These are phyloP conservation scores for Andricus grossulariae DNA, from an alignment of 1,140 invertebrate genomes.

Conservation along the genomic window DNA sequence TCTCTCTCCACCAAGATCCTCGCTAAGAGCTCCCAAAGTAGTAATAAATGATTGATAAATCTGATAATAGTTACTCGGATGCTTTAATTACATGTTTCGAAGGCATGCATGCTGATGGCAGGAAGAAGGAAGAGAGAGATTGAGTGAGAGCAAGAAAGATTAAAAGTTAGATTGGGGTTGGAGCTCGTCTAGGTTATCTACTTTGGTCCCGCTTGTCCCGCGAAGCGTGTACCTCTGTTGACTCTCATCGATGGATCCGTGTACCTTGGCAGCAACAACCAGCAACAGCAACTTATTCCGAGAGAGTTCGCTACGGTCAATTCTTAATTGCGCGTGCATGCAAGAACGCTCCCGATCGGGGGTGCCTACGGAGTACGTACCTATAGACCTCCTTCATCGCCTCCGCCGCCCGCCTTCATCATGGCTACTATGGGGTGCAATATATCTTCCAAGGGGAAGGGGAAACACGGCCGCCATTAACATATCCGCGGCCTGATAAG, in stretches of 20 bases:
- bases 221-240: conserved; percentile 50
- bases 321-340: conserved; percentile 72
- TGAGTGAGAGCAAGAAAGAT: conserved; percentile 48
- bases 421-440: conserved; percentile 60
- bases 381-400: conserved; percentile 35
- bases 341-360: conserved; percentile 44
- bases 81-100: conserved; percentile 58
- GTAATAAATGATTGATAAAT: background rate
- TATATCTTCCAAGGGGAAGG: conserved; percentile 65
- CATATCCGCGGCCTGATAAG: conserved; percentile 73
- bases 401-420: conserved; percentile 43
- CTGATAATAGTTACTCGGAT: conserved; percentile 45
- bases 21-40: too few relatives aligned
- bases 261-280: conserved; percentile 41
- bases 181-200: conserved; percentile 43
- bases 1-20: too few relatives aligned
- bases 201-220: conserved; percentile 37
- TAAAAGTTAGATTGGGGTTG: conserved; percentile 45
- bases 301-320: conserved; percentile 47
- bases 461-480: conserved; percentile 72
- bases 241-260: conserved; percentile 51
- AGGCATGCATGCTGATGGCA: conserved; percentile 36
- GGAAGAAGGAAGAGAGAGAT: conserved; percentile 26
- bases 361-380: background rate
- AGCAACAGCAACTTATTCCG: conserved; percentile 32